Conservation (phyloP, 1,140 invertebrate species). For the Chionoecetes opilio region DNA sequence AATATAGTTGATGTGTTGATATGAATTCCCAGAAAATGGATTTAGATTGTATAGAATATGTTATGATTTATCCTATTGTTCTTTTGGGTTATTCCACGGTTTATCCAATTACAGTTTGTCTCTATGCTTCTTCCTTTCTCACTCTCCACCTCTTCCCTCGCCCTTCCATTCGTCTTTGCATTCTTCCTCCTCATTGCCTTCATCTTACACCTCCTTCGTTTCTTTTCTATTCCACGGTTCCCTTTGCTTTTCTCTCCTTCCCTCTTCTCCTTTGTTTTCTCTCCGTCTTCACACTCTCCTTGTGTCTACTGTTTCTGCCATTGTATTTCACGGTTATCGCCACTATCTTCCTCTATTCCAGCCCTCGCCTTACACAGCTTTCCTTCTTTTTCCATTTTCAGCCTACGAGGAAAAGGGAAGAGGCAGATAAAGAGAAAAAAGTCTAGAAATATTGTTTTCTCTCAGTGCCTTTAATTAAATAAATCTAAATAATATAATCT, state of each 20-base stretch:
- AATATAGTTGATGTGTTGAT: neutral
- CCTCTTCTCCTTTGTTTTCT: neutral
- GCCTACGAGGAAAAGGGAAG: neutral
- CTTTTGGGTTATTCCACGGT: neutral
- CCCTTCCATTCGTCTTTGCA: constrained; percentile 15
- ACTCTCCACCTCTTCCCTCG: neutral
- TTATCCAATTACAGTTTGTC: neutral
- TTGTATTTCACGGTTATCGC: neutral
- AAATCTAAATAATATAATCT: too few relatives aligned
- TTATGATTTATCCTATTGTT: neutral
- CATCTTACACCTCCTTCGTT: constrained; percentile 3
- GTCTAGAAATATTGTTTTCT: too few relatives aligned
- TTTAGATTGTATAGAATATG: too few relatives aligned
- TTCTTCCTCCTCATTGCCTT: constrained; percentile 8
- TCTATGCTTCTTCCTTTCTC: neutral
- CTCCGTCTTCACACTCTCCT: neutral
- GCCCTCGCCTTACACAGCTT: neutral
- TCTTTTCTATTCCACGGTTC: neutral
- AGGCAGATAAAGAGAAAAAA: neutral
- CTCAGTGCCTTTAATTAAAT: too few relatives aligned
- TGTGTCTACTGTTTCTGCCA: neutral
- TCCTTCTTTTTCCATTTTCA: neutral
- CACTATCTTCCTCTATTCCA: neutral
- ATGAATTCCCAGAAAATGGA: neutral
- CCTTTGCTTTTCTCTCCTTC: neutral